Evolutionary conservation across 1,140 invertebrate genomes (phyloP).

Genomic region (Drosophila biarmipes): DNA sequence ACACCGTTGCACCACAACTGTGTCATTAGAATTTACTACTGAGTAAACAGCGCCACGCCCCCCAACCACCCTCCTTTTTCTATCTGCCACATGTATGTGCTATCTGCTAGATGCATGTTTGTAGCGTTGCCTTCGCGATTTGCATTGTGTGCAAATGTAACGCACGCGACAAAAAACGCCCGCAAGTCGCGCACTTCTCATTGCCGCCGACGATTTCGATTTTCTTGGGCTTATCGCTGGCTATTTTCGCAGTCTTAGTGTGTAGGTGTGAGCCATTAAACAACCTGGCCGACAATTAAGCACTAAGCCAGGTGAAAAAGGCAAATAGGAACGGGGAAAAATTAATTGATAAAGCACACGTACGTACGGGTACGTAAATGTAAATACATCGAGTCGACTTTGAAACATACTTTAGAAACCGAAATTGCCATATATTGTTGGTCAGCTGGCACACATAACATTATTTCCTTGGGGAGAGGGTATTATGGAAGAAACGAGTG

Average conservation of each 20-base stretch:
- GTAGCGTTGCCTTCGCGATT: constrained; percentile 28
- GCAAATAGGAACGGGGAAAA: constrained; percentile 27
- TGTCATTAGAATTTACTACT: constrained; percentile 57
- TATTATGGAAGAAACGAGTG: constrained; percentile 3
- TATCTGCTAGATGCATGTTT: too few species aligned
- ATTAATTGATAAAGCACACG: constrained; percentile 42
- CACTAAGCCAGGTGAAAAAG: constrained; percentile 42
- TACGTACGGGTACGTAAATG: neutral
- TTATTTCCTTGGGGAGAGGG: constrained; percentile 1
- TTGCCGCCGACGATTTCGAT: constrained; percentile 41
- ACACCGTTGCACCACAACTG: constrained; percentile 34
- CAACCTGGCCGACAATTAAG: constrained; percentile 48
- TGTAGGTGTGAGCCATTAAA: constrained; percentile 46
- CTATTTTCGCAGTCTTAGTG: constrained; percentile 8
- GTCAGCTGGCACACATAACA: neutral
- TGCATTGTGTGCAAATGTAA: constrained; percentile 62
- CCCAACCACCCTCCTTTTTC: neutral
- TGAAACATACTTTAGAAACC: constrained; percentile 4
- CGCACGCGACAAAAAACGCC: constrained; percentile 70
- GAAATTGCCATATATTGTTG: constrained; percentile 2
- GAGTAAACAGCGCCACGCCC: constrained; percentile 2
- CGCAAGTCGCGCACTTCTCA: constrained; percentile 26
- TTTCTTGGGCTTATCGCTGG: constrained; percentile 48
- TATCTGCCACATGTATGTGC: neutral
- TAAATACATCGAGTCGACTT: constrained; percentile 1